Base-by-base conservation (phyloP, 1,140 invertebrate species). In the Sminthurinus signatus region DNA sequence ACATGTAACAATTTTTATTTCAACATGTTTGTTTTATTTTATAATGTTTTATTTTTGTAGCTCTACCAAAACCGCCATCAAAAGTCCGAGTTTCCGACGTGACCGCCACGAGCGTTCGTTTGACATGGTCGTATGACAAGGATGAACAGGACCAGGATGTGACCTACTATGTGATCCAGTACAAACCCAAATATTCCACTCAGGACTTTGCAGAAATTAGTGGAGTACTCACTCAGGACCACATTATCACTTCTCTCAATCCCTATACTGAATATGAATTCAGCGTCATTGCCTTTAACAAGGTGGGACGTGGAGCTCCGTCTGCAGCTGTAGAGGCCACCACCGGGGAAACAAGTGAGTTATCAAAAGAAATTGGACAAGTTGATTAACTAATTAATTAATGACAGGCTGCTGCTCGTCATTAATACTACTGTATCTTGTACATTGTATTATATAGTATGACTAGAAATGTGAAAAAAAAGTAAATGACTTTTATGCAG, bases 221-320 rank as follows among this genome's bases (percentile, higher is more conserved):
- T 29, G 92, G 92, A 29, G 90, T 96, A 68, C 91, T 90, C 66
- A 91, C 90, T 25, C 89, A 89, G 81, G 92, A 91, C 78, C 94
- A 95, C 78, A 88, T 89, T 29, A 88, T 97, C 29, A 83, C 88
- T 50, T 87, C 86, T 68, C 81, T 96, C 17, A 91, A 88, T 58
- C 91, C 94, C 1, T 96, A 93, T 77, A 97, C 93, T 0, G 91
- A 94, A 74, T 99, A 99, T 80, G 92, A 97, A 77, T 92, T 98
- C 80, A 90, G 88, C 76, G 90, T 98, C 62, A 88, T 93, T 66
- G 94, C 93, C 19, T 91, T 94, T 19, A 97, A 96, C 80, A 88
- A 86, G 74, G 88, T 95, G 72, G 96, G 95, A 39, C 82, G 91
- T 68, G 92, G 95, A 57, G 84, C 86, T 32, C 86, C 91, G 1